A percentile compares a stretch with the other conserved stretches of the same genome.
phyloP scores from a whole-genome alignment of 1,140 invertebrate species.

The Venustaconcha ellipsiformis region DNA sequence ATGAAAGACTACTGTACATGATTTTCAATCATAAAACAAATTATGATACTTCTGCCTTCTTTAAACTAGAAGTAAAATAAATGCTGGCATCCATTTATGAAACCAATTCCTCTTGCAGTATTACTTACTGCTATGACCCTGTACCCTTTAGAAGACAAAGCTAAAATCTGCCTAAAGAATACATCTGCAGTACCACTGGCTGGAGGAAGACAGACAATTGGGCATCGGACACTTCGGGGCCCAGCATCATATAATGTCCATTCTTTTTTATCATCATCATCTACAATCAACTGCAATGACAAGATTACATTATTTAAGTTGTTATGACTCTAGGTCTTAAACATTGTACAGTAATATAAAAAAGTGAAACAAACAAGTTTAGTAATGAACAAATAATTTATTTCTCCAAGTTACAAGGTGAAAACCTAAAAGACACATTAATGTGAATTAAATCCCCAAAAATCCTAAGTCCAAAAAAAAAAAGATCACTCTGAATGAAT shows the following conservation, averaged over 20 bases:
- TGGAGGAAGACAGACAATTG: slow-evolving; percentile 87
- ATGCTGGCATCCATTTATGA: background rate
- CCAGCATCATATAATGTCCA: slow-evolving; percentile 92
- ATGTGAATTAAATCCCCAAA: too few species aligned
- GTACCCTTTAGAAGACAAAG: slow-evolving; percentile 82
- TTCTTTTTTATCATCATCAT: slow-evolving; percentile 82
- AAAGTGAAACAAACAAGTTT: too few species aligned
- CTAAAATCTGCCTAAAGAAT: slow-evolving; percentile 86
- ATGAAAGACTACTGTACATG: background rate
- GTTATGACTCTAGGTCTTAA: too few species aligned
- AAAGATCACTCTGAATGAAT: too few species aligned
- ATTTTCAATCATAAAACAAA: background rate
- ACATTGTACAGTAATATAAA: too few species aligned
- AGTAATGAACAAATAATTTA: too few species aligned
- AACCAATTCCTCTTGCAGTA: background rate
- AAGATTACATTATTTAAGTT: too few species aligned
- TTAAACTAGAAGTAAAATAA: background rate
- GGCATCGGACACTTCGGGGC: slow-evolving; percentile 82
- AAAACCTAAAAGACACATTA: too few species aligned
- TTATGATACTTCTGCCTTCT: background rate
- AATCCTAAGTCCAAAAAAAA: too few species aligned
- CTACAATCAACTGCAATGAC: slow-evolving; percentile 78
- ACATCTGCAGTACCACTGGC: slow-evolving; percentile 91
- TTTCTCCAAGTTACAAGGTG: too few species aligned
- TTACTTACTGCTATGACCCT: slow-evolving; percentile 82